Percentiles rank a stretch among this genome's conserved stretches.
phyloP scores from a whole-genome alignment of 1,140 invertebrate species.

The Anoplolepis gracilipes region DNA sequence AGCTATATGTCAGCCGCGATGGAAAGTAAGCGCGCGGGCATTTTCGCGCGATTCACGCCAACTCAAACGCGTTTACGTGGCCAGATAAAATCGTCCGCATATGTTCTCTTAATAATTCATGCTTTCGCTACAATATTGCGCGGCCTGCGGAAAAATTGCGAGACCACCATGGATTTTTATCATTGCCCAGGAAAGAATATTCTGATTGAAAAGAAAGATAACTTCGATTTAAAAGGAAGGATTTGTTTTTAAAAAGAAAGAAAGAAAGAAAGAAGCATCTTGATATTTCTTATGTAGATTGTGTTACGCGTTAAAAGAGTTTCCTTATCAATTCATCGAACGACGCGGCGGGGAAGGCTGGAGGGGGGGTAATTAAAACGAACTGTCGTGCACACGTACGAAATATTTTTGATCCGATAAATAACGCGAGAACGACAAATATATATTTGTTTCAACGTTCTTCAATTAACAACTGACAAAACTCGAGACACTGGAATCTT shows the following conservation, averaged over 20 bases:
- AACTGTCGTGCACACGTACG: too few species aligned
- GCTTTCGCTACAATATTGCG: conserved; percentile 26
- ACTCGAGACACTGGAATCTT: not conserved
- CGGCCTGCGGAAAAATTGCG: conserved; percentile 40
- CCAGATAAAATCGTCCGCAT: conserved; percentile 61
- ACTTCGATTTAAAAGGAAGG: not conserved
- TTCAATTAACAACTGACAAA: not conserved
- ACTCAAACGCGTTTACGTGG: conserved; percentile 35
- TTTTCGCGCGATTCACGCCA: conserved; percentile 51
- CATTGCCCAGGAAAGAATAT: conserved; percentile 7
- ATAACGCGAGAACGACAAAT: not conserved
- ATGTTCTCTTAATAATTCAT: conserved; percentile 53
- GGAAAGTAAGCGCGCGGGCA: conserved; percentile 19
- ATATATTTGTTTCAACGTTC: not conserved
- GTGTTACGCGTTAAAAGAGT: not conserved
- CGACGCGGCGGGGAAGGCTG: too few species aligned
- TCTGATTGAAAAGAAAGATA: conserved; percentile 10
- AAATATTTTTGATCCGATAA: not conserved
- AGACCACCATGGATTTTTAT: conserved; percentile 20
- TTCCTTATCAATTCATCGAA: conserved; percentile 1
- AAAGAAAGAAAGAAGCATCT: not conserved
- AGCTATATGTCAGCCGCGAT: not conserved
- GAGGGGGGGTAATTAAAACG: too few species aligned
- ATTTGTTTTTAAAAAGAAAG: not conserved
- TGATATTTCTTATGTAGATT: not conserved